Evolutionary conservation across 1,140 invertebrate genomes (phyloP).

Genomic region (Bursaphelenchus mucronatus): DNA sequence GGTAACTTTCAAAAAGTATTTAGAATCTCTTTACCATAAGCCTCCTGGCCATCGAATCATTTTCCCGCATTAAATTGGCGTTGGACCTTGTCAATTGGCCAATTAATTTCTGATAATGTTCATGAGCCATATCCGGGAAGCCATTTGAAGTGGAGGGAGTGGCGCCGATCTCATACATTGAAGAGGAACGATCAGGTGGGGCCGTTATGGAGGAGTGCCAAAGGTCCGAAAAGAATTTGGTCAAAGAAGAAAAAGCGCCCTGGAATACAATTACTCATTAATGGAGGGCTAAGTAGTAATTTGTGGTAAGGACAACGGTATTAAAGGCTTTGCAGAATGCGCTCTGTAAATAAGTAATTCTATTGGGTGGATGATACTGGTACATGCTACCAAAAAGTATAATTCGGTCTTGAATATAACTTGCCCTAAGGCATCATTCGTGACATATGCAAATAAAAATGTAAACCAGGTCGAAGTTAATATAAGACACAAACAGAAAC

Average conservation of each 20-base stretch:
- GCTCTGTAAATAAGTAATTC: no score
- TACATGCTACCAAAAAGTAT: no score
- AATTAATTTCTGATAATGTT: conserved; percentile 27
- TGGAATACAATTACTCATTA: no score
- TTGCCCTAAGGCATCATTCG: no score
- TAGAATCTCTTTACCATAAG: conserved; percentile 14
- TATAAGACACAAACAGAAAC: no score
- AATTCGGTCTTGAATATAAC: no score
- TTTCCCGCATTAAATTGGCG: conserved; percentile 32
- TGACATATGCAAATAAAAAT: no score
- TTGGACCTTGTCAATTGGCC: conserved; percentile 31
- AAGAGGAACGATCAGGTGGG: conserved; percentile 3
- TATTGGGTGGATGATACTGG: no score
- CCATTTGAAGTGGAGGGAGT: conserved; percentile 5
- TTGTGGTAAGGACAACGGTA: no score
- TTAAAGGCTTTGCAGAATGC: no score
- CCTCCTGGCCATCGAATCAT: conserved; percentile 25
- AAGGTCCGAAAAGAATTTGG: conserved; percentile 17
- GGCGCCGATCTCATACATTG: conserved; percentile 22
- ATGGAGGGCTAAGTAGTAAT: no score
- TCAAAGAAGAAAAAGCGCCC: conserved; percentile 2
- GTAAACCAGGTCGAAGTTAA: no score
- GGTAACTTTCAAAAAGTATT: neutral
- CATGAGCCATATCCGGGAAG: conserved; percentile 8
- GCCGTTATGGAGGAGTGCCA: neutral